Percentiles rank a stretch among this genome's conserved stretches.
Evolutionary conservation across 2,113 vertebrate genomes (phyloP).

Genomic region (Chiloscyllium plagiosum): DNA sequence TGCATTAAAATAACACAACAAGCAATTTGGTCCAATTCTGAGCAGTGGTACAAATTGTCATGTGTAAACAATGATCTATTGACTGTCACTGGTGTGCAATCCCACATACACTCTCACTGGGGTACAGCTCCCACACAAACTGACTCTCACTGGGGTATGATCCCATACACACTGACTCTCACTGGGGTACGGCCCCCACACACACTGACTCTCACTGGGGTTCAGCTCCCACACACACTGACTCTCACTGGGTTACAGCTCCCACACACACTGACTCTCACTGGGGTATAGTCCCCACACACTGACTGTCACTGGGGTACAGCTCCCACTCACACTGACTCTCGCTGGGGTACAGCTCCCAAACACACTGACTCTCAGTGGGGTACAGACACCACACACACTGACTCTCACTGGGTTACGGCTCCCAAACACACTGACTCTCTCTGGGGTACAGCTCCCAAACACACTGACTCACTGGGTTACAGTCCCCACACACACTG

Average conservation of each 20-base stretch:
- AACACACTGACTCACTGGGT: neutral
- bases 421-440: neutral
- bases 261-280: neutral
- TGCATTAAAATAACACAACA: neutral
- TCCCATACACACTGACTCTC: neutral
- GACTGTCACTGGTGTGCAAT: neutral
- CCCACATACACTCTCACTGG: neutral
- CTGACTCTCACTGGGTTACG: neutral
- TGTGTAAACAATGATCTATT: no score
- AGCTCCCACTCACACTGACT: neutral
- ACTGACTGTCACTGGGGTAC: neutral
- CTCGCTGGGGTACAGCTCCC: neutral
- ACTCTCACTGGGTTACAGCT: neutral
- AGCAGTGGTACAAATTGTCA: no score
- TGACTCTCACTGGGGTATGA: neutral
- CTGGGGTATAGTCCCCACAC: neutral
- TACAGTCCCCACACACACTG: neutral
- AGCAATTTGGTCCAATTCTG: neutral
- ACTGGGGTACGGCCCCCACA: neutral
- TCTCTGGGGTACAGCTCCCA: neutral
- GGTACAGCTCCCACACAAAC: neutral
- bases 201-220: neutral
- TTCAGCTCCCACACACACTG: neutral
- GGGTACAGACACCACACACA: neutral
- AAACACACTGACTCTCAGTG: neutral